A percentile compares a stretch with the other conserved stretches of the same genome.
Conservation (phyloP, 2,888 invertebrate genomes). For the Hanleya hanleyi region DNA sequence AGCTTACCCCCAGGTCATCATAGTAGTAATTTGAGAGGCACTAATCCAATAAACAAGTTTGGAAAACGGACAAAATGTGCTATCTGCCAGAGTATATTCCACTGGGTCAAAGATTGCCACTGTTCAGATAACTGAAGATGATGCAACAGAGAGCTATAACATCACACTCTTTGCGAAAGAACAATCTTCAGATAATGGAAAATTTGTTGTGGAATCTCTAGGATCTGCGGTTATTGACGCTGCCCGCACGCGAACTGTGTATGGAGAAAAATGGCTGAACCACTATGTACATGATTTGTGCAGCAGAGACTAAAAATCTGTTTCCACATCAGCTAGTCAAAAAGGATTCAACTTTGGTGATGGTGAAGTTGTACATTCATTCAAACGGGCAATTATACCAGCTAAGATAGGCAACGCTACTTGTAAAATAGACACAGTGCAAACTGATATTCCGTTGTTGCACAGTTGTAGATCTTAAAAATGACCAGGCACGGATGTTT, state of each 20-base stretch:
- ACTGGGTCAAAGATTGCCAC: background rate
- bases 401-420: background rate
- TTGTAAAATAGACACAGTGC: constrained; percentile 7
- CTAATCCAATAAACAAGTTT: no score
- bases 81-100: background rate
- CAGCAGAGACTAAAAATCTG: no score
- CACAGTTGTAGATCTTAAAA: no score
- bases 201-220: background rate
- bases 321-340: background rate
- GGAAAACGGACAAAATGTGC: constrained; percentile 1
- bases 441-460: no score
- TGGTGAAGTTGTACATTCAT: background rate
- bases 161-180: no score
- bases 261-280: background rate
- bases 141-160: no score
- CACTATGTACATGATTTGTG: background rate
- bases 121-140: background rate
- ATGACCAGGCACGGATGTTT: no score
- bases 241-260: background rate
- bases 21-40: no score
- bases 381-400: background rate
- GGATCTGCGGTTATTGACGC: no score
- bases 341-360: constrained; percentile 9
- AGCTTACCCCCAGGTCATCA: no score
- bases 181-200: background rate